Conservation (phyloP, 2,888 invertebrate species). For the Ophioninae sp. region DNA sequence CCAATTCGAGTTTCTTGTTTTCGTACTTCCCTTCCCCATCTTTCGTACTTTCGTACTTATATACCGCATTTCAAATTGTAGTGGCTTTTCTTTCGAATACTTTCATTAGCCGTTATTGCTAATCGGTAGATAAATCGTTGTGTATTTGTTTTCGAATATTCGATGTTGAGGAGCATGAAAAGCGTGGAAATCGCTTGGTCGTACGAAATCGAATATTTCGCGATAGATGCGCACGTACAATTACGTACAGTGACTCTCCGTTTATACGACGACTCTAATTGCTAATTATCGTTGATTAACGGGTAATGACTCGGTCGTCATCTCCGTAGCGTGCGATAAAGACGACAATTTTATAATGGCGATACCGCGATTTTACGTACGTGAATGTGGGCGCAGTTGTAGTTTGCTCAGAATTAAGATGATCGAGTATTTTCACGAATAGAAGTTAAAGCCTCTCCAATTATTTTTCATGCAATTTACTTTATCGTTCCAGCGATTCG, state of each 20-base stretch:
- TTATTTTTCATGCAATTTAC: neutral
- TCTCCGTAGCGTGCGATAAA: neutral
- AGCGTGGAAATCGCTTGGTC: neutral
- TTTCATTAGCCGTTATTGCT: neutral
- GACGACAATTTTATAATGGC: neutral
- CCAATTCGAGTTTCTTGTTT: neutral
- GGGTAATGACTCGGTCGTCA: neutral
- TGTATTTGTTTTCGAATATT: neutral
- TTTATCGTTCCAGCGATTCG: neutral
- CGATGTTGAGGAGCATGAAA: neutral
- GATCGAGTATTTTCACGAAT: neutral
- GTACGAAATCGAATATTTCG: neutral
- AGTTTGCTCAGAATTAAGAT: neutral
- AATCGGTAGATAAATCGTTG: neutral
- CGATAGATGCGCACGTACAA: neutral
- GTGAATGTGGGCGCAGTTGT: neutral
- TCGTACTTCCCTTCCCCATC: neutral
- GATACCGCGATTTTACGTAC: neutral
- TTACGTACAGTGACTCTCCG: neutral
- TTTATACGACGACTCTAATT: neutral
- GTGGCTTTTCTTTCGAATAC: neutral
- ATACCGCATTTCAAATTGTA: neutral
- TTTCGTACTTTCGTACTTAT: neutral
- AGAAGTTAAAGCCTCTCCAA: neutral
- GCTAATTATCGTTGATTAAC: constrained; percentile 5